Evolutionary conservation across 2,888 invertebrate genomes (phyloP), one percentile per base, ranked within the genome.

Genomic region (Drosophila hamatofila): DNA sequence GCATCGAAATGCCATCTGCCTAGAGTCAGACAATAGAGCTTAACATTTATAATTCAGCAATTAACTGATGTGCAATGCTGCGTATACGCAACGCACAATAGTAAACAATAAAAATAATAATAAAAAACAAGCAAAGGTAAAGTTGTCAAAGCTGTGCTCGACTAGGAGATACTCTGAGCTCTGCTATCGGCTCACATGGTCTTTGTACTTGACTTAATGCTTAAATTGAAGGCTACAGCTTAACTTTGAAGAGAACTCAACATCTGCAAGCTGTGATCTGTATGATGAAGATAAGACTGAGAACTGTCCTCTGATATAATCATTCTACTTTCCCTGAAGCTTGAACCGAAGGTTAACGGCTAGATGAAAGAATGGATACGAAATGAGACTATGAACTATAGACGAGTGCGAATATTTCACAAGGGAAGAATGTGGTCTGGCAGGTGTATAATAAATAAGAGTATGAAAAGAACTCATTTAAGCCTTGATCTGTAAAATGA

Each of bases 31-130:
- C 67, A 73, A 68, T 71, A 52, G 21, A 68, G 68, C 67, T 80
- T 78, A 65, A 70, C 72, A 78, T 78, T 78, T 78, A 72, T 67
- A 70, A 73, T 80, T 65, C 77, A 69, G 54, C 75, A 80, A 72
- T 80, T 80, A 80, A 72, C 60, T 62, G 68, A 39, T 49, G 68
- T 72, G 68, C 62, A 60, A 55, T 63, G 35, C 30, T 51, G 62
- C 59, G 67, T 61, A 74, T 75, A 44, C 49, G 70, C 56, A 71
- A 67, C 63, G 72, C 30, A 54, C 49, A 65, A 59, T 65, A 76
- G 72, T 58, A 60, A 44, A 27, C 27, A 61, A 30, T 21, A 35
- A 54, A 30, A 59, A 41, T 12, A 33, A 27, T 18, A 21, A 23
- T 52, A 21, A 30, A 12, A 30, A 25, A 39, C 16, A 16, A 9